Evolutionary conservation across 64 coral and sea anemone species (phyloP), one percentile per base, ranked within the genome.

Genomic region (Montipora efflorescens): DNA sequence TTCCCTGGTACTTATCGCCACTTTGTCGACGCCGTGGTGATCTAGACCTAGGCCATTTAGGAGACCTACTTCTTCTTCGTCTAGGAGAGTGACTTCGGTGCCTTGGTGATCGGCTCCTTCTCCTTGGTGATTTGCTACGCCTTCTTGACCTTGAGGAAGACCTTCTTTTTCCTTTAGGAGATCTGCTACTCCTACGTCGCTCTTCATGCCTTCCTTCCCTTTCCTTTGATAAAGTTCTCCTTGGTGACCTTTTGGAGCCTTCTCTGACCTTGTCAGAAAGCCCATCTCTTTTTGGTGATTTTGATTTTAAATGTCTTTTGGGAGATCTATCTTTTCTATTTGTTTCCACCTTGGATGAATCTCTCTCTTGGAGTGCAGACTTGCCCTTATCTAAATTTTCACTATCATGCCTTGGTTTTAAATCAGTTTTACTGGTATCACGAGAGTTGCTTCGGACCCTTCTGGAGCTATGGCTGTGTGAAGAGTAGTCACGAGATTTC

Each of bases 1-100:
- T 94, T 10, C 90, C 95, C 51, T 92, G 93, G 44, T 88, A 92
- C 44, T 90, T 96, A 77, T 98, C 97, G 71, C 88, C 94, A 59
- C 75, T 69, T 22, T 88, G 80, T 36, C 96, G 94, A 21, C 83
- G 72, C 14, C 22, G 59, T 87, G 91, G 85, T 59, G 95, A 96
- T 74, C 68, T 88, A 48, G 94, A 95, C 73, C 94, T 95, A 14
- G 80, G 87, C n/a, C 81, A 59, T 16, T 88, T 59, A 13, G 88
- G 89, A 14, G 78, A 90, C 28, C 74, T 90, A 20, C 93, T 76
- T 10, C 87, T 84, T 23, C 93, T 95, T 51, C 36, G 36, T 36
- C 94, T 88, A 62, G 94, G 89, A 75, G 83, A 92, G 48, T 89
- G 80, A 25, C 92, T 90, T 2, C 80, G 77, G 23, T 45, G 68